Percentiles rank a stretch among this genome's conserved stretches.
These are phyloP conservation scores for Pachymerium ferrugineum DNA, from an alignment of 2,888 invertebrate species.

Conservation along the genomic window DNA sequence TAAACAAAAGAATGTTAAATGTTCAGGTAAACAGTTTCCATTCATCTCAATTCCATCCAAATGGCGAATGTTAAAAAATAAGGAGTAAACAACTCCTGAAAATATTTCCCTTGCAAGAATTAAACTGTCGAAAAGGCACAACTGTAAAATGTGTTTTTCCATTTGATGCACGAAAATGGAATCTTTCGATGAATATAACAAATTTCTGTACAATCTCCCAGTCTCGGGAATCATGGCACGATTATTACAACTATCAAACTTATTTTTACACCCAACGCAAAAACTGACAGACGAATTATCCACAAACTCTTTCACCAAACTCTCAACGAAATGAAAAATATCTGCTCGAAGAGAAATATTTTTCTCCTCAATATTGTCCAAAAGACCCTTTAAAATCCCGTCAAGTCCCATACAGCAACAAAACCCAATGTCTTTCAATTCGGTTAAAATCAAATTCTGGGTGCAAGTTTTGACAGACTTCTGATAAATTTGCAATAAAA, in stretches of 20 bases:
- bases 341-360: not conserved
- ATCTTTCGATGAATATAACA: not conserved
- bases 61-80: not conserved
- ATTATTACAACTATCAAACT: not conserved
- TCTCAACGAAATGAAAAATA: not conserved
- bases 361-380: not conserved
- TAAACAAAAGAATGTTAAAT: not conserved
- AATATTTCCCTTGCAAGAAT: not conserved
- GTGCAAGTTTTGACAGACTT: not conserved
- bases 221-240: no score
- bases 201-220: not conserved
- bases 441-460: not conserved
- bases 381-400: not conserved
- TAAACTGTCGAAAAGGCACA: not conserved
- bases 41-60: not conserved
- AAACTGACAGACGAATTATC: not conserved
- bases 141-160: slow-evolving; percentile 16
- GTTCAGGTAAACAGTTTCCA: not conserved
- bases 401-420: not conserved
- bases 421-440: not conserved
- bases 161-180: not conserved
- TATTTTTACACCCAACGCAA: not conserved
- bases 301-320: not conserved
- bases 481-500: slow-evolving; percentile 16
- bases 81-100: not conserved